Percentiles rank a stretch among this genome's conserved stretches.
phyloP scores from a whole-genome alignment of 2,113 vertebrate species.

The Mustela nigripes region DNA sequence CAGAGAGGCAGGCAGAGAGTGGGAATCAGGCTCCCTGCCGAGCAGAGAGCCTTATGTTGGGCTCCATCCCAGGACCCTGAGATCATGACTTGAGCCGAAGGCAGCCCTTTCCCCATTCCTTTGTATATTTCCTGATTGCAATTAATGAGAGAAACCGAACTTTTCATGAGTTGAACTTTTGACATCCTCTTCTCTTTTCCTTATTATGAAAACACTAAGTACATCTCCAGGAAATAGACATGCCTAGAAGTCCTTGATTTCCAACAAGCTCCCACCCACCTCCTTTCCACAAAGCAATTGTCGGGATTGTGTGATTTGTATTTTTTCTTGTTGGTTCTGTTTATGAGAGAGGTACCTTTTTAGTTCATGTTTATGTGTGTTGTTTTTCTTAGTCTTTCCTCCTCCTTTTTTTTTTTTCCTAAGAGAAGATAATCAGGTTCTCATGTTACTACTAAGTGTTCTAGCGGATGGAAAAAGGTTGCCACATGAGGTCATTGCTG shows the following conservation, averaged over 20 bases:
- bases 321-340: background rate
- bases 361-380: conserved; percentile 53
- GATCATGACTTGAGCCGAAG: no score
- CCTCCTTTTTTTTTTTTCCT: background rate
- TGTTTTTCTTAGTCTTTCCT: conserved; percentile 56
- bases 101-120: background rate
- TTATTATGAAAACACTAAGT: conserved; percentile 16
- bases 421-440: conserved; percentile 79
- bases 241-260: background rate
- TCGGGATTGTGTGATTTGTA: background rate
- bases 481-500: conserved; percentile 84
- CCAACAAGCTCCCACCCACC: background rate
- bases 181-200: conserved; percentile 28
- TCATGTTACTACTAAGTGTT: conserved; percentile 86
- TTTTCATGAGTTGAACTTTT: conserved; percentile 38
- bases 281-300: background rate
- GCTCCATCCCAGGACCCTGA: no score
- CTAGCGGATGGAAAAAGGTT: conserved; percentile 83
- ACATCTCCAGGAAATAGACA: conserved; percentile 40
- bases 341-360: background rate
- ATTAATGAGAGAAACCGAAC: conserved; percentile 49
- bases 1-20: no score
- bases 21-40: no score
- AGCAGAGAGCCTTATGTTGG: no score
- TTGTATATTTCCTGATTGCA: conserved; percentile 16